Evolutionary conservation across 2,888 invertebrate species (phyloP).

Genomic region (Leptothorax acervorum): DNA sequence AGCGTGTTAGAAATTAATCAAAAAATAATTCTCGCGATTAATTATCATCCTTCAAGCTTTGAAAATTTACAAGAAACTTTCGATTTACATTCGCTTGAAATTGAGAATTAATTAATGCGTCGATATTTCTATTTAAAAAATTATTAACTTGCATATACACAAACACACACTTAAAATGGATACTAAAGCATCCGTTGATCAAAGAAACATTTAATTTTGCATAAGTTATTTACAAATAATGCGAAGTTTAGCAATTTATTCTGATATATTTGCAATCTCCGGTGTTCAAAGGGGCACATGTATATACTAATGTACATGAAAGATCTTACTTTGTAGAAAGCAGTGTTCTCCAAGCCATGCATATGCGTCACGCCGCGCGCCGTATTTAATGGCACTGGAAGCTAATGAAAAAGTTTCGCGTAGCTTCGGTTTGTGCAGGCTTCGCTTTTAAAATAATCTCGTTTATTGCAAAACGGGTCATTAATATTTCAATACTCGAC

Average conservation of each 20-base stretch:
- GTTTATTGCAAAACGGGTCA: neutral
- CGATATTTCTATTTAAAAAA: neutral
- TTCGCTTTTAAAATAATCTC: conserved; percentile 20
- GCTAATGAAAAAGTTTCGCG: conserved; percentile 21
- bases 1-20: neutral
- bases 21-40: neutral
- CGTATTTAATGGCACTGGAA: conserved; percentile 21
- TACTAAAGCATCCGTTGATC: neutral
- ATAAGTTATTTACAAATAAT: neutral
- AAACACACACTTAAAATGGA: neutral
- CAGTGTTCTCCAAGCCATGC: neutral
- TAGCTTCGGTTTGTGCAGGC: neutral
- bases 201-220: neutral
- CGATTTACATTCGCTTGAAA: neutral
- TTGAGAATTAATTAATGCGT: neutral
- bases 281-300: neutral
- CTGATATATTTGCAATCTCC: neutral
- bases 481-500: neutral
- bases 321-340: neutral
- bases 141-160: neutral
- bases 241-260: neutral
- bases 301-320: neutral
- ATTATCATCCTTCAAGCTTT: neutral
- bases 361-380: neutral
- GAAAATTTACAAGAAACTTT: neutral